A percentile compares a stretch with the other conserved stretches of the same genome.
These are phyloP conservation scores for Neocloeon triangulifer DNA, from an alignment of 1,140 invertebrate species.

Conservation along the genomic window DNA sequence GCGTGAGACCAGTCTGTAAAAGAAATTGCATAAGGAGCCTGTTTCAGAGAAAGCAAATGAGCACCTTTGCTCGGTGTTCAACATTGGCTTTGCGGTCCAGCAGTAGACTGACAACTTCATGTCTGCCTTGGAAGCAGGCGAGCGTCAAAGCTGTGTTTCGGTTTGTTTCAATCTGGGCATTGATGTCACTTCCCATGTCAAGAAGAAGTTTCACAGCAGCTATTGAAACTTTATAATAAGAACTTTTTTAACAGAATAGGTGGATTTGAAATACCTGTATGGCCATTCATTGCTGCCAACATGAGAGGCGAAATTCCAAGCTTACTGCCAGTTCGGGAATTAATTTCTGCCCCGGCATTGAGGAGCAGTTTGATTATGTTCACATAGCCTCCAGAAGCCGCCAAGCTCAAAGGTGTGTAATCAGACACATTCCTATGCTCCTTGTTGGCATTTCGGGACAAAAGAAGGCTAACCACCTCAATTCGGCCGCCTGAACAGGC, in stretches of 20 bases:
- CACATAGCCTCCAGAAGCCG: constrained; percentile 94
- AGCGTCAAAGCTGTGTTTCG: constrained; percentile 94
- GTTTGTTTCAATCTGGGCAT: constrained; percentile 99
- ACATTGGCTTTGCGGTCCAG: constrained; percentile 95
- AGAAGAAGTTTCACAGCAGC: constrained; percentile 72
- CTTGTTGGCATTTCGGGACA: constrained; percentile 79
- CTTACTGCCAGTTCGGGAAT: constrained; percentile 92
- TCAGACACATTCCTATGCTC: constrained; percentile 98
- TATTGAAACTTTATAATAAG: constrained; percentile 9
- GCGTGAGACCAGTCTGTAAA: constrained; percentile 77
- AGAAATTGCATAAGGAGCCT: constrained; percentile 1
- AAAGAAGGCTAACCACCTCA: constrained; percentile 78
- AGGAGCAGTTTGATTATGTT: constrained; percentile 93
- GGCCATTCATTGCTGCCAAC: constrained; percentile 99
- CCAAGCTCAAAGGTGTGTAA: constrained; percentile 93
- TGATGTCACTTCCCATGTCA: constrained; percentile 97
- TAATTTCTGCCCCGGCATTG: constrained; percentile 85
- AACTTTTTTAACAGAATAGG: not conserved
- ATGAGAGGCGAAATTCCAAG: constrained; percentile 96
- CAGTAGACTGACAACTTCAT: constrained; percentile 90
- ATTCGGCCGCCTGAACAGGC: constrained; percentile 94
- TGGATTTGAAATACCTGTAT: constrained; percentile 35
- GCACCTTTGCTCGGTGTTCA: constrained; percentile 90
- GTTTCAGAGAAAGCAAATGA: not conserved
- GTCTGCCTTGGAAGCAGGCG: constrained; percentile 96